A percentile compares a stretch with the other conserved stretches of the same genome.
phyloP scores from a whole-genome alignment of 2,797 vertebrate genomes.

The Limosa lapponica region DNA sequence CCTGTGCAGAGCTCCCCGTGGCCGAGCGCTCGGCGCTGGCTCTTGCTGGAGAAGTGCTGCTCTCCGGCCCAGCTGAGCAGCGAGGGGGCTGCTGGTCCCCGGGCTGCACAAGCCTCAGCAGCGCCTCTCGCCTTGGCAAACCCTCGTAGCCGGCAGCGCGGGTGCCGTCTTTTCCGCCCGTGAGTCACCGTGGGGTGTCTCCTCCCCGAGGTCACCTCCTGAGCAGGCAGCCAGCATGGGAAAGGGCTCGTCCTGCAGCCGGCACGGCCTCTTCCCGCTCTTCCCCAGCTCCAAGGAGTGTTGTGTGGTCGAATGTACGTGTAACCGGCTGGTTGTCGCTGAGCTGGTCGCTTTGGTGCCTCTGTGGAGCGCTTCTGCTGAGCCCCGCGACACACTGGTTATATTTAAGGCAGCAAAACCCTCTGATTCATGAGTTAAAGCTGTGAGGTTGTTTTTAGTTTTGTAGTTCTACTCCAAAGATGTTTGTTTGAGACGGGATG shows the following conservation, averaged over 20 bases:
- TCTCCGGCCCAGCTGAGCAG: rapidly evolving
- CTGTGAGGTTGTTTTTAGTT: not conserved
- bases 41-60: not conserved
- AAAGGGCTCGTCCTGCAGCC: rapidly evolving
- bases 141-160: rapidly evolving
- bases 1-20: rapidly evolving
- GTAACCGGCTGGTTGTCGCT: rapidly evolving
- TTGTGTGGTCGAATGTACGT: rapidly evolving
- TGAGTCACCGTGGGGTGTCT: rapidly evolving
- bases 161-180: not conserved
- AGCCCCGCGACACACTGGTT: rapidly evolving
- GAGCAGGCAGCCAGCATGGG: rapidly evolving
- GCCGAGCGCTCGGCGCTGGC: rapidly evolving
- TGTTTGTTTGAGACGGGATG: rapidly evolving
- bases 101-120: not conserved
- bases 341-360: rapidly evolving
- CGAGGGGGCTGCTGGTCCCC: not conserved
- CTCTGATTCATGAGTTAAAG: rapidly evolving
- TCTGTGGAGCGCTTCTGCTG: not conserved
- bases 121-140: not conserved
- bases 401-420: rapidly evolving
- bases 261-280: not conserved
- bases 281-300: not conserved
- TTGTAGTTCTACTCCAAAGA: not conserved
- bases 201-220: not conserved